Evolutionary conservation across 2,888 invertebrate genomes (phyloP), one percentile per base, ranked within the genome.

Genomic region (Dorcus parallelipipedus): DNA sequence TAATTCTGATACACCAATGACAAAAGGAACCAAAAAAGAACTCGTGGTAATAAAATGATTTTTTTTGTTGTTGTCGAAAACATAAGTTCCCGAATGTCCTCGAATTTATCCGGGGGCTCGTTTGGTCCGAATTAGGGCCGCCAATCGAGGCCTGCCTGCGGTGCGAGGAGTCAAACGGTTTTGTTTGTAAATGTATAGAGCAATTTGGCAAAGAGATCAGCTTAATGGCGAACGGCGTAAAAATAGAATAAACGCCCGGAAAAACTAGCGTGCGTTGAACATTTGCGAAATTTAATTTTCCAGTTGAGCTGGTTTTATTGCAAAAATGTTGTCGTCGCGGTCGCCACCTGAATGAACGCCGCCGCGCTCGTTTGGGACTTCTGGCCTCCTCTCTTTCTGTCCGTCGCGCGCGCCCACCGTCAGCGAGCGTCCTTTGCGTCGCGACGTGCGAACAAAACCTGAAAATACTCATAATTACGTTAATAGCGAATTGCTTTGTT

Each of bases 271-370:
- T 75, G 75, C 45, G 45, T 45, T 45, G 45, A 45, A 71, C 75
- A 75, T 76, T 76, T 75, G 71, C 74, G 70, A 74, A 76, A 77
- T 76, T 76, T 76, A 77, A 77, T 77, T 77, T 77, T 75, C 76
- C 76, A 72, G 74, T 71, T 70, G 67, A 73, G 72, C 69, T 69
- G 71, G 66, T 75, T 77, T 77, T 76, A 77, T 74, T 69, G 73
- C 71, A 74, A 74, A 76, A 73, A 73, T 73, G 70, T 64, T 65
- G 45, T 45, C 45, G 45, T 45, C 45, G 45, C 23, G 45, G 45
- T 45, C 45, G 23, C 47, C 45, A 41, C 40, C 41, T 42, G 10
- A 26, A 42, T 52, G 41, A 26, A 43, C 17, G 42, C 26, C 41
- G 14, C 33, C n/a, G 42, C 43, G 59, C 59, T 52, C 43, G 45